Evolutionary conservation across 2,888 invertebrate genomes (phyloP).

Genomic region (Epinotia brunnichana): DNA sequence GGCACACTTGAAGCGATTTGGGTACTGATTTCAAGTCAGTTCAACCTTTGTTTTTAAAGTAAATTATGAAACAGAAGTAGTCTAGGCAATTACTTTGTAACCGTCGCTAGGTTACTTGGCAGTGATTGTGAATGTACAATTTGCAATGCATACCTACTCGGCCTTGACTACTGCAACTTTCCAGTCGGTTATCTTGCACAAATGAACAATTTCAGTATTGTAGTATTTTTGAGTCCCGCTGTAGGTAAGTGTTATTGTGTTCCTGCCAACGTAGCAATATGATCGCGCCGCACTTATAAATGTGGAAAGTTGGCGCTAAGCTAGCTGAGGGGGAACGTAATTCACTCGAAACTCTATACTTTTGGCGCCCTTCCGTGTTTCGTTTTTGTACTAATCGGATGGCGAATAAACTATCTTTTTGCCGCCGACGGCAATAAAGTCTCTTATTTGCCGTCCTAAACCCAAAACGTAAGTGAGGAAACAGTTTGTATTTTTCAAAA

Average conservation of each 20-base stretch:
- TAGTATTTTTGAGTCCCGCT: neutral
- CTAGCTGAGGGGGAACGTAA: slow-evolving; percentile 18
- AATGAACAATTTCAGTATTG: neutral
- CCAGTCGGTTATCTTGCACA: neutral
- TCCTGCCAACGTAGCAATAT: too few species aligned
- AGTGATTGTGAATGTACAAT: neutral
- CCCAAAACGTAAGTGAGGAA: too few species aligned
- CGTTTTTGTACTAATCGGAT: slow-evolving; percentile 27
- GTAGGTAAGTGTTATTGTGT: too few species aligned
- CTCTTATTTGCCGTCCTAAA: too few species aligned
- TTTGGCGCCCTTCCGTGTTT: slow-evolving; percentile 37
- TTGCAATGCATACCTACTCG: neutral
- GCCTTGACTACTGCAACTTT: neutral
- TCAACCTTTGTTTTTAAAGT: too few species aligned
- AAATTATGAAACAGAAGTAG: too few species aligned
- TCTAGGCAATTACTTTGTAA: slow-evolving; percentile 4
- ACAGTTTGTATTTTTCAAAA: too few species aligned
- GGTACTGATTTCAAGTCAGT: too few species aligned
- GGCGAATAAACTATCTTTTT: slow-evolving; percentile 7
- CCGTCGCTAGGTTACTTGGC: neutral
- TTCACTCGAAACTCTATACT: slow-evolving; percentile 30
- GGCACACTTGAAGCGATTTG: too few species aligned
- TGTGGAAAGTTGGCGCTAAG: slow-evolving; percentile 42
- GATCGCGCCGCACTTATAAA: too few species aligned
- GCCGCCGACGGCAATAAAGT: slow-evolving; percentile 1